Evolutionary conservation across 1,140 invertebrate genomes (phyloP).

Genomic region (Oryzaephilus surinamensis): DNA sequence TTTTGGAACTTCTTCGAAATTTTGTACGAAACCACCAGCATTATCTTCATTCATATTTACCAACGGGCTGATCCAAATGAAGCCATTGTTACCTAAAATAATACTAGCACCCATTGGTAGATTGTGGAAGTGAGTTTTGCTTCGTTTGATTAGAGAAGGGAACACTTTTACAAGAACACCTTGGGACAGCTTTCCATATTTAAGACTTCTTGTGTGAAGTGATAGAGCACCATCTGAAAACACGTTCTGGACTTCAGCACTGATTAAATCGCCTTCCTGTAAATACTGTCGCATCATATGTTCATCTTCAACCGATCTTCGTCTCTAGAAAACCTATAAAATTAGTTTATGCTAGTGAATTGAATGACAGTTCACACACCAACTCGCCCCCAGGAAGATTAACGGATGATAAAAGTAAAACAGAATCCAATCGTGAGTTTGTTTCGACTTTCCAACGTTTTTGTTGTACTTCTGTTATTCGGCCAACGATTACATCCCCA

Average conservation of each 20-base stretch:
- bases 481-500: constrained; percentile 92
- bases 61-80: constrained; percentile 85
- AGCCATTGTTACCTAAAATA: constrained; percentile 95
- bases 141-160: constrained; percentile 82
- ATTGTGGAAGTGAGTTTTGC: constrained; percentile 95
- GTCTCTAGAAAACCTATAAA: constrained; percentile 47
- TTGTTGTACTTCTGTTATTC: constrained; percentile 84
- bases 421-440: constrained; percentile 80
- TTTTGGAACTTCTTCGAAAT: constrained; percentile 60
- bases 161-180: constrained; percentile 87
- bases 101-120: constrained; percentile 81
- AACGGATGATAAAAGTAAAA: constrained; percentile 82
- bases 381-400: constrained; percentile 96
- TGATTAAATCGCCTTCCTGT: constrained; percentile 93
- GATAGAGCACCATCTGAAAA: constrained; percentile 86
- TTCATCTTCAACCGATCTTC: constrained; percentile 93
- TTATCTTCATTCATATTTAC: constrained; percentile 50
- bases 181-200: constrained; percentile 89
- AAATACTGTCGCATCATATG: constrained; percentile 93
- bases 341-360: constrained; percentile 1
- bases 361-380: constrained; percentile 47
- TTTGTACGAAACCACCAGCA: constrained; percentile 69
- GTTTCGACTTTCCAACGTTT: constrained; percentile 94
- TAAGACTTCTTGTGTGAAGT: constrained; percentile 90
- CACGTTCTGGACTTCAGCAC: constrained; percentile 92